These are phyloP conservation scores for Bergia puertoricense DNA, from an alignment of 92 coral and sea anemone genomes.

Conservation along the genomic window DNA sequence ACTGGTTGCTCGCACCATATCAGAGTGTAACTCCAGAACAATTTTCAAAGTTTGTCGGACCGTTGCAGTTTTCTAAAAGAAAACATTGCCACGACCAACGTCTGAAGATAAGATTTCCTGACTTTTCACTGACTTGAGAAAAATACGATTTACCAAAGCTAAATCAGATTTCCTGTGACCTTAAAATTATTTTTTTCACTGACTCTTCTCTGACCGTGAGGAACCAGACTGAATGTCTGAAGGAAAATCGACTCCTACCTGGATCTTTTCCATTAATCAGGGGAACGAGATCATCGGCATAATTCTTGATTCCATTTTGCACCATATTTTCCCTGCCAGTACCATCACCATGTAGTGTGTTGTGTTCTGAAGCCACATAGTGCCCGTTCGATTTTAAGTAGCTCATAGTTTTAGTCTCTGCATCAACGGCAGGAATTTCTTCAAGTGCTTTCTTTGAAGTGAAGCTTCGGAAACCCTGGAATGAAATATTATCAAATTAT, in stretches of 20 bases:
- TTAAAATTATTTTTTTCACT: no score
- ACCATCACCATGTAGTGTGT: conserved; percentile 44
- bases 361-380: conserved; percentile 47
- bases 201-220: no score
- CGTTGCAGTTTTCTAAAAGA: no score
- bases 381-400: conserved; percentile 83
- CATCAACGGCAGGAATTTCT: conserved; percentile 86
- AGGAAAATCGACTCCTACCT: neutral
- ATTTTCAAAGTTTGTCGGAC: no score
- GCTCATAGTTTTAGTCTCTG: conserved; percentile 75
- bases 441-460: conserved; percentile 59
- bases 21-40: no score
- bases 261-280: conserved; percentile 12
- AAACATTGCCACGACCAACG: no score
- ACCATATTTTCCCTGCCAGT: conserved; percentile 48
- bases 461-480: conserved; percentile 21
- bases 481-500: neutral
- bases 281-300: neutral
- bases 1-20: no score
- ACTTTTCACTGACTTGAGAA: no score
- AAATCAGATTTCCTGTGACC: no score
- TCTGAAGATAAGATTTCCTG: no score
- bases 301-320: conserved; percentile 35
- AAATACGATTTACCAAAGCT: no score
- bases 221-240: neutral